phyloP scores from a whole-genome alignment of 2,888 invertebrate species.

The Sepiola atlantica region DNA sequence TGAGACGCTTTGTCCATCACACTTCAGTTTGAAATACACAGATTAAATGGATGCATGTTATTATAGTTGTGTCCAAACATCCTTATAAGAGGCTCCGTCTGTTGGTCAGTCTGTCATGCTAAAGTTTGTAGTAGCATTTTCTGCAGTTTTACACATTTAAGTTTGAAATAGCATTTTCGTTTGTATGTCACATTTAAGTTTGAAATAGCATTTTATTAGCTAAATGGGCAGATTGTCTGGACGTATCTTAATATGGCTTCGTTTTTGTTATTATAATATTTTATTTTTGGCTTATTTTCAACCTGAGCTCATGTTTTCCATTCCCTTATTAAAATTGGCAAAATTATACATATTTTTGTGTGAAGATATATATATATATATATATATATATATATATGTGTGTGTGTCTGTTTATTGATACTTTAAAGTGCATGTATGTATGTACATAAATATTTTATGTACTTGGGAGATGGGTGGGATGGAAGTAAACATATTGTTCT shows the following conservation, averaged over 20 bases:
- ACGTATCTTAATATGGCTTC: background rate
- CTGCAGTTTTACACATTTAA: too few species aligned
- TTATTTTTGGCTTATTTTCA: conserved; percentile 1
- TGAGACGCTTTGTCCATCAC: too few species aligned
- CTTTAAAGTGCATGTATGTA: background rate
- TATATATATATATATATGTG: background rate
- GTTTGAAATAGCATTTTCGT: too few species aligned
- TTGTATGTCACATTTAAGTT: too few species aligned
- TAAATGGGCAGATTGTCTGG: too few species aligned
- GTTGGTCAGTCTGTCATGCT: too few species aligned
- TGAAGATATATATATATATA: background rate
- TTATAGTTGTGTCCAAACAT: too few species aligned
- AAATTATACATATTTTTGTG: background rate
- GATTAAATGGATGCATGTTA: too few species aligned
- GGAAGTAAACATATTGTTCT: background rate
- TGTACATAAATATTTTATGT: background rate
- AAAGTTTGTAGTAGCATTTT: too few species aligned
- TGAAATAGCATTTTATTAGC: too few species aligned
- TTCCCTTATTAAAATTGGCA: conserved; percentile 9
- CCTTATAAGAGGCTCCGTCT: too few species aligned
- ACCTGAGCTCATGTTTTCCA: background rate
- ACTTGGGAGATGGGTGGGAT: background rate
- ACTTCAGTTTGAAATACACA: too few species aligned
- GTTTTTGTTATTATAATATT: background rate
- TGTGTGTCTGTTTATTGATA: background rate